Percentiles rank a stretch among this genome's conserved stretches.
Conservation (phyloP, 2,113 vertebrate genomes). For the Cynocephalus volans region DNA sequence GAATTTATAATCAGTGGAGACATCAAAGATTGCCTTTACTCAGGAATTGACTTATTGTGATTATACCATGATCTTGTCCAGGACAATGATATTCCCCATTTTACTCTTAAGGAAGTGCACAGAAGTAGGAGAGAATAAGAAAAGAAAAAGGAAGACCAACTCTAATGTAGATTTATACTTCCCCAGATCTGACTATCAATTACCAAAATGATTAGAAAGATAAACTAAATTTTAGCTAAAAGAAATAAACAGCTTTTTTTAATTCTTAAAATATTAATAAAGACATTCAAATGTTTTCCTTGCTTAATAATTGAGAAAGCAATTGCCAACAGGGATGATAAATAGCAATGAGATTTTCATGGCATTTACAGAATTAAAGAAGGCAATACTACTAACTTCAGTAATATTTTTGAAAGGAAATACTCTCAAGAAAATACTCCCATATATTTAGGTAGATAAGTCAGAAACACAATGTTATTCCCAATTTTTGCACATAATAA, state of each 20-base stretch:
- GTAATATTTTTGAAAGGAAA: conserved; percentile 55
- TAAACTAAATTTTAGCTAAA: conserved; percentile 30
- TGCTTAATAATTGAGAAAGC: neutral
- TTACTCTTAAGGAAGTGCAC: neutral
- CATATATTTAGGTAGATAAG: neutral
- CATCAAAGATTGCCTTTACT: neutral
- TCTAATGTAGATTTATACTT: neutral
- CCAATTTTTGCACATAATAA: neutral
- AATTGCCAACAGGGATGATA: neutral
- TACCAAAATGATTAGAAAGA: neutral
- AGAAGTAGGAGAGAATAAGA: neutral
- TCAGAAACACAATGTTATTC: conserved; percentile 6
- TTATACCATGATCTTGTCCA: neutral
- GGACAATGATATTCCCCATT: neutral
- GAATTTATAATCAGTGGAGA: neutral
- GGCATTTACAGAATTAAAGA: neutral
- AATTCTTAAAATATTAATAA: conserved; percentile 27
- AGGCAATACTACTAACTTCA: neutral
- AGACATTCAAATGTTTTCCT: neutral
- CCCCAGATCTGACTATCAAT: neutral
- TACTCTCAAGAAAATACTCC: neutral
- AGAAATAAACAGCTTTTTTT: neutral
- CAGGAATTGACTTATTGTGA: neutral
- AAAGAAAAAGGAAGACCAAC: neutral
- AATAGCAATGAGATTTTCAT: neutral